Evolutionary conservation across 1,140 invertebrate species (phyloP).

Genomic region (Samia ricini): DNA sequence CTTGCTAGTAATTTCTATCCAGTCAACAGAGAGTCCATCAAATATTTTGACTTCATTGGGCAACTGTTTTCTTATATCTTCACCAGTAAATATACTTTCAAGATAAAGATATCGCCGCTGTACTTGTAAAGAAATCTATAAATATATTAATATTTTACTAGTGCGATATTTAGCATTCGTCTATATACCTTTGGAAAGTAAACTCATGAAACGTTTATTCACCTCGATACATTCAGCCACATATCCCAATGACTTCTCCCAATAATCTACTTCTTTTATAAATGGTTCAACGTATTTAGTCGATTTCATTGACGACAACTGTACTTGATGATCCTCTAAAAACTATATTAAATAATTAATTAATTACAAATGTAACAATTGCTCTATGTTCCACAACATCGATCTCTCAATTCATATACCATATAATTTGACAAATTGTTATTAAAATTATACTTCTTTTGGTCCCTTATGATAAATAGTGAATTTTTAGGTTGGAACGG

Average conservation of each 20-base stretch:
- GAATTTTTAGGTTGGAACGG: too few species aligned
- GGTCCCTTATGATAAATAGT: too few species aligned
- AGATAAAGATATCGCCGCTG: constrained; percentile 90
- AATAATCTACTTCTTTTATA: constrained; percentile 86
- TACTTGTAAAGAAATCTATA: constrained; percentile 81
- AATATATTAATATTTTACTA: not conserved
- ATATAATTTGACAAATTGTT: too few species aligned
- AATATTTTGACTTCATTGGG: constrained; percentile 88
- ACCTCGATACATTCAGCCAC: constrained; percentile 88
- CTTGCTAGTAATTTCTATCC: constrained; percentile 84
- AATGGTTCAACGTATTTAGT: constrained; percentile 92
- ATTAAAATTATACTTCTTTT: too few species aligned
- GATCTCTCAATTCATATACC: too few species aligned
- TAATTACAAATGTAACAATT: not conserved
- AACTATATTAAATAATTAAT: constrained; percentile 42
- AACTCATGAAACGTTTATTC: constrained; percentile 5
- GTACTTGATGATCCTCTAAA: constrained; percentile 86
- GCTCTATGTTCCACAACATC: constrained; percentile 8
- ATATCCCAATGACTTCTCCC: constrained; percentile 88
- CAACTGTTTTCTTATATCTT: constrained; percentile 91
- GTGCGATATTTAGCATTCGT: not conserved
- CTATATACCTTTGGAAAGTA: not conserved
- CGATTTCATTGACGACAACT: constrained; percentile 89
- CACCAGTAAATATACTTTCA: constrained; percentile 90
- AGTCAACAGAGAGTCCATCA: constrained; percentile 83